Evolutionary conservation across 2,888 invertebrate species (phyloP), one percentile per base, ranked within the genome.

Genomic region (Calameuta filiformis): DNA sequence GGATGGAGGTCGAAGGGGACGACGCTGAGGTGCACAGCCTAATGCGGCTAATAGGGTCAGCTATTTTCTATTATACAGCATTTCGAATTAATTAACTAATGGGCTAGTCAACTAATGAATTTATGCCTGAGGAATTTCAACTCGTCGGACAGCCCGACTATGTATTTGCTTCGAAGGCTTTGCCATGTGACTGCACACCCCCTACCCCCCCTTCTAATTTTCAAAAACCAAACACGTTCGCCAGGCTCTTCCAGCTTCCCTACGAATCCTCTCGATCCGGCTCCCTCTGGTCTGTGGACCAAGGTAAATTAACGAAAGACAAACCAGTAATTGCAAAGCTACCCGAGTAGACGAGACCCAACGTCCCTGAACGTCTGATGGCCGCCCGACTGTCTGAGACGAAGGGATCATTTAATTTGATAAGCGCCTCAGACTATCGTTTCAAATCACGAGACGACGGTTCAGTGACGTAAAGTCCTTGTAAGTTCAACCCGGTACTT

Each of bases 21-120:
- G 15, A 40, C 6, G 30, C 69, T 33, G 11, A 30, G 71, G 74
- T 35, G 30, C 74, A 30, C 34, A 35, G 83, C 82, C 84, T 83
- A 84, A 83, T 83, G 79, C 81, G 82, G 83, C 83, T 84, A 83
- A 84, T 84, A 81, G 81, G 82, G 82, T 83, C 82, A 79, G 82
- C 80, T 81, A 82, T 86, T 85, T 86, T 89, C 87, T 86, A 87
- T 88, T 87, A 86, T 87, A 83, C 84, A 77, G 80, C 81, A 83
- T 83, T 85, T 85, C 85, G 84, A 87, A 88, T 90, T 90, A 90
- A 90, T 91, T 90, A 89, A 87, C 87, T 90, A 89, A 90, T 89
- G 89, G 87, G 83, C 85, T 90, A 89, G 90, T 89, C 88, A 87
- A 83, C 85, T 88, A 88, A 89, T 88, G 88, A 87, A 89, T 87